Conservation (phyloP, 1,140 invertebrate species). For the Zaprionus nigranus region DNA sequence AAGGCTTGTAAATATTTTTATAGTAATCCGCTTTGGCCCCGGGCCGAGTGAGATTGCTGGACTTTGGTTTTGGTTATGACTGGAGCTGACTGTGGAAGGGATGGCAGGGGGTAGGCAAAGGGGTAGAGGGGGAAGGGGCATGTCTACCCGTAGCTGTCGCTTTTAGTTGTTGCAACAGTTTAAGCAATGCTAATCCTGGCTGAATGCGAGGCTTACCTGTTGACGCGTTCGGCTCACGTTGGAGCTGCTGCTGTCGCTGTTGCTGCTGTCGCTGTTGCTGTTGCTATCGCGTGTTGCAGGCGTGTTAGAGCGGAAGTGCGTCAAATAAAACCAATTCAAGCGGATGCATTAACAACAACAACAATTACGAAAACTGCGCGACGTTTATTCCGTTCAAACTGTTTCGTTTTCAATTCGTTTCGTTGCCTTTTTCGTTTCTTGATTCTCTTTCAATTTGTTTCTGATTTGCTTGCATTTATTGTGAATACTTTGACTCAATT, state of each 20-base stretch:
- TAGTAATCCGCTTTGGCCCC: slow-evolving; percentile 70
- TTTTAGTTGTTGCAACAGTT: slow-evolving; percentile 69
- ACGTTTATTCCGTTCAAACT: slow-evolving; percentile 37
- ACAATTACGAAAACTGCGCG: slow-evolving; percentile 43
- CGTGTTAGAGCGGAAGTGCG: slow-evolving; percentile 66
- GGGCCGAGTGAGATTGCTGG: slow-evolving; percentile 39
- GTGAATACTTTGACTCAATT: not conserved
- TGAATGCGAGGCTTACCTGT: slow-evolving; percentile 76
- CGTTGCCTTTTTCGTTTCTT: slow-evolving; percentile 32
- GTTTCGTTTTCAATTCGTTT: slow-evolving; percentile 31
- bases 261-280: not conserved
- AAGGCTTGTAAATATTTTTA: slow-evolving; percentile 74
- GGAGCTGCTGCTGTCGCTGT: slow-evolving; percentile 1
- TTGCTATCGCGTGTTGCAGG: slow-evolving; percentile 25
- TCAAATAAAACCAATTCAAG: slow-evolving; percentile 38
- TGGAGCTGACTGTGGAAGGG: not conserved
- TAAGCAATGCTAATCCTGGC: slow-evolving; percentile 76
- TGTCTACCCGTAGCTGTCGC: slow-evolving; percentile 19
- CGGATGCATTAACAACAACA: slow-evolving; percentile 69
- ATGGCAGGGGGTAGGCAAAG: slow-evolving; percentile 1
- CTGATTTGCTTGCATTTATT: not conserved
- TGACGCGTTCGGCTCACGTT: slow-evolving; percentile 42
- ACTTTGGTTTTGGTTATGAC: slow-evolving; percentile 5
- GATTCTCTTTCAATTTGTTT: slow-evolving; percentile 29
- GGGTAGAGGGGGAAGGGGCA: slow-evolving; percentile 2